Conservation (phyloP, 2,888 invertebrate species). For the Macrophya alboannulata region DNA sequence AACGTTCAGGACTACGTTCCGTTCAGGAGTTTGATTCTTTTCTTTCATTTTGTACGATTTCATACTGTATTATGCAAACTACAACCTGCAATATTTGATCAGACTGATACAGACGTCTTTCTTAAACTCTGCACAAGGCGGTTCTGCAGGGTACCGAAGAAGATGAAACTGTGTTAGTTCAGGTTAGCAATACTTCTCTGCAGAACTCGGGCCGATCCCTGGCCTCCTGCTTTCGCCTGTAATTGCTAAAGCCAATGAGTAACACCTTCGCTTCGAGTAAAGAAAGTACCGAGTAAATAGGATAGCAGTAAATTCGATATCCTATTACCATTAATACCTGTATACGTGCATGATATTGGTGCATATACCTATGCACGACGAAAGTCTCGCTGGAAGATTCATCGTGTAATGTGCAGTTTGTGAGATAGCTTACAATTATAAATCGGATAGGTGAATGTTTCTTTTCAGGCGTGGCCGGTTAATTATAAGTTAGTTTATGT, state of each 20-base stretch:
- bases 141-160: not conserved
- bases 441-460: constrained; percentile 37
- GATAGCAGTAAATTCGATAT: not conserved
- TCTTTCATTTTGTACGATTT: not conserved
- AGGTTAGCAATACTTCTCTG: not conserved
- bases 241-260: not conserved
- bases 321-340: not conserved
- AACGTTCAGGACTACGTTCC: constrained; percentile 16
- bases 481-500: constrained; percentile 42
- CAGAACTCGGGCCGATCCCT: not conserved
- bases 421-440: constrained; percentile 30
- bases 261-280: not conserved
- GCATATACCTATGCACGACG: not conserved
- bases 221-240: not conserved
- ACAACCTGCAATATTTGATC: not conserved
- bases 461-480: constrained; percentile 41
- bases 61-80: not conserved
- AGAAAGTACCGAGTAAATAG: not conserved
- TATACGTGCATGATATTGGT: not conserved
- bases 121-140: not conserved
- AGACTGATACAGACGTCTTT: constrained; percentile 22
- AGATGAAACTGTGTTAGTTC: not conserved
- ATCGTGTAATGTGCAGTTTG: constrained; percentile 20
- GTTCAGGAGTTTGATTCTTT: not conserved
- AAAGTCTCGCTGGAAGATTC: not conserved